phyloP scores from a whole-genome alignment of 2,113 vertebrate species.

The Forbesichthys papilliferus region DNA sequence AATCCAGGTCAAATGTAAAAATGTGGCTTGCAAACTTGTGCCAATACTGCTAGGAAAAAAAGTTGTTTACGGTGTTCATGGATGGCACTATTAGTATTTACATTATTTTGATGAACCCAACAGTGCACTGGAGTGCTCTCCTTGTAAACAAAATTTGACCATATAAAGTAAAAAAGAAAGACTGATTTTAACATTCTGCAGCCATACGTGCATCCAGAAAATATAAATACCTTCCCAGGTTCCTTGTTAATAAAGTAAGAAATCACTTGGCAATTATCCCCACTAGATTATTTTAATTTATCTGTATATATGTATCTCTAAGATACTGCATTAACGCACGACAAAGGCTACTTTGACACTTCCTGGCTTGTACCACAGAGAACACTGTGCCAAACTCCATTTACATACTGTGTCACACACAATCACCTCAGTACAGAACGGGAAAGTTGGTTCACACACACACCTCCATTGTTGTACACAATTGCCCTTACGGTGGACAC shows the following conservation, averaged over 20 bases:
- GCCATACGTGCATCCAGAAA: slow-evolving; percentile 27
- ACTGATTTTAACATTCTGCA: slow-evolving; percentile 13
- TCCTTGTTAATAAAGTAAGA: slow-evolving; percentile 6
- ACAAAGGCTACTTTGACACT: slow-evolving; percentile 16
- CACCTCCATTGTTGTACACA: no score
- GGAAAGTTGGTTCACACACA: no score
- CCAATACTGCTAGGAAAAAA: slow-evolving; percentile 19
- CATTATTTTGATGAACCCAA: slow-evolving; percentile 22
- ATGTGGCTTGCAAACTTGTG: slow-evolving; percentile 13
- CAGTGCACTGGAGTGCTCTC: slow-evolving; percentile 27
- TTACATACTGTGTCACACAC: not conserved
- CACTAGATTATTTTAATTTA: slow-evolving; percentile 1
- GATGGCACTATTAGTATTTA: slow-evolving; percentile 42
- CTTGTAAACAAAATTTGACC: slow-evolving; percentile 35
- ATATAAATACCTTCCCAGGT: slow-evolving; percentile 15
- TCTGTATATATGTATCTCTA: slow-evolving; percentile 8
- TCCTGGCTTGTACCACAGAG: slow-evolving; percentile 17
- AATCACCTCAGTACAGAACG: no score
- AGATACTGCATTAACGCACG: slow-evolving; percentile 12
- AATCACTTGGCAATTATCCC: slow-evolving; percentile 42
- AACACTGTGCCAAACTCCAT: not conserved
- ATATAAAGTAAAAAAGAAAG: slow-evolving; percentile 16
- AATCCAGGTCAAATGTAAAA: not conserved
- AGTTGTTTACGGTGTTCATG: slow-evolving; percentile 22
- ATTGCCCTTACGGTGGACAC: no score